Percentiles rank a stretch among this genome's conserved stretches.
These are phyloP conservation scores for Adineta ricciae DNA, from an alignment of 2,888 invertebrate species.

Conservation along the genomic window DNA sequence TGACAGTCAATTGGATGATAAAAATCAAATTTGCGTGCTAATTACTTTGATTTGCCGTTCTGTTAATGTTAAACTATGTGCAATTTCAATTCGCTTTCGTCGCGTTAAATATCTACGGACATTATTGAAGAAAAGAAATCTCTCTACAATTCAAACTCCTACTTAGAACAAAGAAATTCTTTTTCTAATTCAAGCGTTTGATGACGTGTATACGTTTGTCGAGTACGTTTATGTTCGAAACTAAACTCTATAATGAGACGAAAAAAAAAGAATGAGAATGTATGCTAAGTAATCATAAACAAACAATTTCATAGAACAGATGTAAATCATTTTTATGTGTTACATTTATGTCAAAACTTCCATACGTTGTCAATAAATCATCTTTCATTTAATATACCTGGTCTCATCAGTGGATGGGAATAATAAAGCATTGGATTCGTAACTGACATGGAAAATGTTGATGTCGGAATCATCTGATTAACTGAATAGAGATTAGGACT, in stretches of 20 bases:
- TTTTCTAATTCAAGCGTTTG: conserved; percentile 34
- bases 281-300: not conserved
- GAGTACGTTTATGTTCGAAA: conserved; percentile 34
- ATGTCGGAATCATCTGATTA: not conserved
- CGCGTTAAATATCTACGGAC: conserved; percentile 31
- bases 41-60: conserved; percentile 34
- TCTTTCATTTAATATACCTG: not conserved
- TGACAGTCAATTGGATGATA: not conserved
- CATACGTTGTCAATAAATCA: not conserved
- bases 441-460: not conserved
- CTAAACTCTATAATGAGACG: not conserved
- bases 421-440: conserved; percentile 18
- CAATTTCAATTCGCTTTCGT: conserved; percentile 32
- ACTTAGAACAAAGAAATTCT: conserved; percentile 34
- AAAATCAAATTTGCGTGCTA: not conserved
- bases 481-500: not conserved
- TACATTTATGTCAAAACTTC: not conserved
- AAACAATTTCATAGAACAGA: not conserved
- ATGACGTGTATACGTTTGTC: conserved; percentile 34
- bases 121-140: not conserved
- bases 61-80: conserved; percentile 28
- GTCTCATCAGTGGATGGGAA: not conserved
- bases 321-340: not conserved
- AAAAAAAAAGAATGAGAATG: too few species aligned
- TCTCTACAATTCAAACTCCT: not conserved